Percentiles rank a stretch among this genome's conserved stretches.
Evolutionary conservation across 1,140 invertebrate genomes (phyloP).

Genomic region (Parapsyche elsis): DNA sequence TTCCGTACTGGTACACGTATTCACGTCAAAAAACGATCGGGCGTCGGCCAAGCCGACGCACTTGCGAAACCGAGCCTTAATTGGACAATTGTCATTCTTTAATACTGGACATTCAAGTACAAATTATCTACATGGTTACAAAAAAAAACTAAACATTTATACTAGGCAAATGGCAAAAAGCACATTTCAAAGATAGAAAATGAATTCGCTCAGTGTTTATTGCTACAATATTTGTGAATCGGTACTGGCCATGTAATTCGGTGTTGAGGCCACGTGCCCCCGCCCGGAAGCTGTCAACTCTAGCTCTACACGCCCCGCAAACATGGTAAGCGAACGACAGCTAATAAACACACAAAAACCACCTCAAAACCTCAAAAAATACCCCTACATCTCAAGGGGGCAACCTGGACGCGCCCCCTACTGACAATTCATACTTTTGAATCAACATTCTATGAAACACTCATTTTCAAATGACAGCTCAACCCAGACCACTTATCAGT

Average conservation of each 20-base stretch:
- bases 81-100: no score
- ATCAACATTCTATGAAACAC: background rate
- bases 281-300: constrained; percentile 21
- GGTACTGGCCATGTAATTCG: no score
- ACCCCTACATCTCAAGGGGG: background rate
- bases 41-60: no score
- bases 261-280: background rate
- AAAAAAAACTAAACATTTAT: no score
- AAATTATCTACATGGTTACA: no score
- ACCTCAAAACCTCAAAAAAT: background rate
- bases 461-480: constrained; percentile 23
- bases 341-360: background rate
- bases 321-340: background rate
- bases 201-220: background rate
- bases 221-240: background rate
- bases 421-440: no score
- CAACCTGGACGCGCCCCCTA: background rate
- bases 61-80: no score
- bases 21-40: no score
- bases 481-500: background rate
- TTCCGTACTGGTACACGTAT: no score
- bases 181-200: no score
- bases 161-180: no score
- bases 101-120: no score
- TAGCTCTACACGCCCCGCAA: constrained; percentile 18